phyloP scores from a whole-genome alignment of 2,888 invertebrate genomes.

The Amaurobius ferox region DNA sequence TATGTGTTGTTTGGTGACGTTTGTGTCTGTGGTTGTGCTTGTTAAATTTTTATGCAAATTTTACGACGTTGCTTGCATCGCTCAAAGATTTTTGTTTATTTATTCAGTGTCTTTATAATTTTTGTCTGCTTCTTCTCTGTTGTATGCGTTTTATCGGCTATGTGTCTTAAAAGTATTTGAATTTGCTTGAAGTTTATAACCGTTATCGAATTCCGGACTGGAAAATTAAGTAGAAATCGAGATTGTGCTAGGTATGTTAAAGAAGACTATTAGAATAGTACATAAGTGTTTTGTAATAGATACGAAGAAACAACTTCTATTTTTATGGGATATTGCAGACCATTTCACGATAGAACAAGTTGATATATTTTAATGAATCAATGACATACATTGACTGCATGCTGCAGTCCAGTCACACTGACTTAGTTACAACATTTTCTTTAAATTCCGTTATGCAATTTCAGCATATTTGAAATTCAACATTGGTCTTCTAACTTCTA shows the following conservation, averaged over 20 bases:
- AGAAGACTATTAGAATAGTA: constrained; percentile 38
- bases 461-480: no score
- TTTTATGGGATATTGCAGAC: no score
- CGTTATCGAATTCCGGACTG: constrained; percentile 1
- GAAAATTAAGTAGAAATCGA: constrained; percentile 31
- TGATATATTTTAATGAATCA: no score
- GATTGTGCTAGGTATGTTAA: constrained; percentile 46
- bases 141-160: constrained; percentile 27
- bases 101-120: constrained; percentile 10
- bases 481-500: no score
- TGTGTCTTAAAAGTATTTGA: constrained; percentile 14
- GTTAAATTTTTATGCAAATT: constrained; percentile 15
- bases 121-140: constrained; percentile 51
- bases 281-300: not conserved
- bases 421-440: no score
- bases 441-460: no score
- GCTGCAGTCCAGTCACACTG: no score
- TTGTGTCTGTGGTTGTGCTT: constrained; percentile 61
- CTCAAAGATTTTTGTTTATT: constrained; percentile 28
- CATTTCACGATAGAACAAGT: no score
- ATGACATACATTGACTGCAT: no score
- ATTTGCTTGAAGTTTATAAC: not conserved
- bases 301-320: not conserved
- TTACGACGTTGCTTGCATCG: constrained; percentile 48
- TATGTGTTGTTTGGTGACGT: constrained; percentile 54